Conservation (phyloP, 2,888 invertebrate genomes). For the Lycocerus yunnanus region DNA sequence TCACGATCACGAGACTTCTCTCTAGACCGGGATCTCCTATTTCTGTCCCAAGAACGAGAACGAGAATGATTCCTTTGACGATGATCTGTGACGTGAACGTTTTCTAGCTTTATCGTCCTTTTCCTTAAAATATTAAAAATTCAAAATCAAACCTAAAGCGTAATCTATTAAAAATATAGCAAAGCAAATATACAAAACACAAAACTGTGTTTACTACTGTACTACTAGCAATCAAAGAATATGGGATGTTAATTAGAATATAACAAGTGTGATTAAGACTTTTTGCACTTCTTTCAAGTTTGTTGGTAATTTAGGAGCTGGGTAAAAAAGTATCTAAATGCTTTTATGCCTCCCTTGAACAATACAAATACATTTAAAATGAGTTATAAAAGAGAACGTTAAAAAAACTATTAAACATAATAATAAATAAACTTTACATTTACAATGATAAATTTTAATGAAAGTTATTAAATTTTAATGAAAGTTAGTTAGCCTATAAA, state of each 20-base stretch:
- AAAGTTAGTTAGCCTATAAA: too few relatives aligned
- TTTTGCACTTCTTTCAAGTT: background rate
- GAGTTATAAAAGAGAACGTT: too few relatives aligned
- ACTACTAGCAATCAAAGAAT: background rate
- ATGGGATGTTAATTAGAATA: too few relatives aligned
- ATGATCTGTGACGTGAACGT: slow-evolving; percentile 70
- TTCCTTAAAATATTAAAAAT: slow-evolving; percentile 53
- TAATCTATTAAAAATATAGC: background rate
- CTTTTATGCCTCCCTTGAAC: too few relatives aligned
- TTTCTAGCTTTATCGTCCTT: slow-evolving; percentile 56
- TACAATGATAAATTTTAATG: too few relatives aligned
- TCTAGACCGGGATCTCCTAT: slow-evolving; percentile 58
- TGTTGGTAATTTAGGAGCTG: too few relatives aligned
- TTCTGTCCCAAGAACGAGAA: slow-evolving; percentile 68
- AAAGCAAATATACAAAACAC: background rate
- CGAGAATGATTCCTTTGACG: slow-evolving; percentile 66
- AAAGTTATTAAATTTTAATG: too few relatives aligned
- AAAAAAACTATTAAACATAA: too few relatives aligned
- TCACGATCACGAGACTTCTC: slow-evolving; percentile 58
- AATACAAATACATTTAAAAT: too few relatives aligned
- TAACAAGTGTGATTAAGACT: background rate
- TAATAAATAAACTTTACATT: too few relatives aligned
- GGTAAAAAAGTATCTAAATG: too few relatives aligned
- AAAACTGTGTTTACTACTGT: background rate
- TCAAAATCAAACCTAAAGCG: background rate